Base-by-base conservation (phyloP, 2,797 vertebrate species). In the Clarias laeviceps region DNA sequence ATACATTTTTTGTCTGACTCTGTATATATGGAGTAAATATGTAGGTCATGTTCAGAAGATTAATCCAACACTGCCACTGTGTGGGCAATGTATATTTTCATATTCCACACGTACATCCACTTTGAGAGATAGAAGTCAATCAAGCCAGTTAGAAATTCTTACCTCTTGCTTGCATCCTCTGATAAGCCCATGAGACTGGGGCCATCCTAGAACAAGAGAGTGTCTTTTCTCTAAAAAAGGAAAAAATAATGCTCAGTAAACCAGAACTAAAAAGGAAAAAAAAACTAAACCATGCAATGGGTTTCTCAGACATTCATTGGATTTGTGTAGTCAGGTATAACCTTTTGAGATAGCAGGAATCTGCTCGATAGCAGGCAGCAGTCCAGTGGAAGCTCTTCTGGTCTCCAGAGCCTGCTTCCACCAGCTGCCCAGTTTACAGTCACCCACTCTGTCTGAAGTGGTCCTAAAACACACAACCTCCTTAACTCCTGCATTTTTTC, bases 381-480 rank as follows among this genome's bases (percentile, higher is more conserved):
- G 82, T 73, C 76, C 83, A 4, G 84, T 77, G 12, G 89, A 89
- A 8, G 88, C 80, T 72, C 72, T 64, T 29, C 15, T 17, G n/a
- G 62, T 88, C 82, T 90, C 88, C 62, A 81, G 45, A 2, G 72
- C 84, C 62, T 88, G 87, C 85, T 92, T 88, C 87, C 89, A 90
- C 89, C 90, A 91, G 62, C 85, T 86, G 82, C 64, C 88, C 82
- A 83, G 61, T 83, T 87, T 88, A 68, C 78, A 80, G 34, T 85
- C 84, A n/a, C 88, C 68, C 0, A 87, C 79, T 54, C 85, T 24
- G 61, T 85, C 84, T 69, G 89, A 82, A 14, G 70, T 32, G 54
- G 83, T 85, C 32, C 57, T 74, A 65, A 87, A 83, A 64, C 65
- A 82, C 17, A 40, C 61, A 6, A 85, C 82, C 70, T 88, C 85